phyloP scores from a whole-genome alignment of 1,140 invertebrate species.

The Magallana gigas region DNA sequence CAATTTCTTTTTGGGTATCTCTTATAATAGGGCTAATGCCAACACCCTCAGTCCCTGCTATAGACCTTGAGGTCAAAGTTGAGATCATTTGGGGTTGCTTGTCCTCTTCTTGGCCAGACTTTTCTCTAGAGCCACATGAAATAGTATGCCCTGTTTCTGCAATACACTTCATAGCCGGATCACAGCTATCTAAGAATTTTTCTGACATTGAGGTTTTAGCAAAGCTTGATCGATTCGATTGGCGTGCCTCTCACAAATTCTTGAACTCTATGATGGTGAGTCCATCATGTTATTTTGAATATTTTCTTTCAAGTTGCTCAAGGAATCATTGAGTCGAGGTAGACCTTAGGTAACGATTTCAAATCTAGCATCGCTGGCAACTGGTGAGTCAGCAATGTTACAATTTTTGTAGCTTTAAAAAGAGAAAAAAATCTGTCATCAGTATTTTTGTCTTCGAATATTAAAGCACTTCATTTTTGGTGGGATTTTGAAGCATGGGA shows the following conservation, averaged over 20 bases:
- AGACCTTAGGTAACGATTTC: neutral
- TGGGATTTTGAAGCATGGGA: too few species aligned
- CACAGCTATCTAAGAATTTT: neutral
- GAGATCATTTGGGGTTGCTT: neutral
- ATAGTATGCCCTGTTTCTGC: neutral
- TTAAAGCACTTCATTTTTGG: too few species aligned
- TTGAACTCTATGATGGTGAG: neutral
- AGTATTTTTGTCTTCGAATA: too few species aligned
- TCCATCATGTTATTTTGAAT: neutral
- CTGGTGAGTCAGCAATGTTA: neutral
- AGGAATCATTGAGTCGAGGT: neutral
- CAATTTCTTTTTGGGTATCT: neutral
- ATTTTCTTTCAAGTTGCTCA: neutral
- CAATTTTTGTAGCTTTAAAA: neutral
- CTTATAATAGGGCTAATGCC: neutral
- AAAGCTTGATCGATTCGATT: neutral
- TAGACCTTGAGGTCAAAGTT: too few species aligned
- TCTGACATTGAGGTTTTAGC: neutral
- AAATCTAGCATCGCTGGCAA: neutral
- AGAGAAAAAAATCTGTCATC: neutral
- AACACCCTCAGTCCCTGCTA: neutral
- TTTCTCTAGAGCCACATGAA: neutral
- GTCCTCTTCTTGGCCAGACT: neutral
- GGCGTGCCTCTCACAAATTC: neutral
- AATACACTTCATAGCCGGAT: neutral